Base-by-base conservation (phyloP, 2,888 invertebrate species). In the Drosophila percnosoma region DNA sequence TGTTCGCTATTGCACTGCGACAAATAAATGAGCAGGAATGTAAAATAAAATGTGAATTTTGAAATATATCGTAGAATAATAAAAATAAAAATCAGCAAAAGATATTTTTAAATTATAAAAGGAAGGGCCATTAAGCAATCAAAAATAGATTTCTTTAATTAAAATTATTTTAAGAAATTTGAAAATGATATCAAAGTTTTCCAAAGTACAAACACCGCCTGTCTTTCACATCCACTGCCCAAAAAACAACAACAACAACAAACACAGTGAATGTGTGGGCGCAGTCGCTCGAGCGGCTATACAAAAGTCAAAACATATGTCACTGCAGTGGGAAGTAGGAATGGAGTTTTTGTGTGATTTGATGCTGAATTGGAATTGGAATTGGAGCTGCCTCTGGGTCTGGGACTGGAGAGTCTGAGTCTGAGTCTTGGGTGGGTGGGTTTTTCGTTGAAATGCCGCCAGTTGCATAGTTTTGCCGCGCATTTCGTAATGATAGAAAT, bases 401-500 rank as follows among this genome's bases (percentile, higher is more conserved):
- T 51, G 29, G 5, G 27, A 18, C 27, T 49, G 29, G 31, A 55
- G 42, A 75, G 48, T 78, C 45, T 27, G n/a, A 52, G 52, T 78
- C 68, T 82, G 80, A 75, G 51, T 75, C 48, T 27, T 68, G 57
- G 65, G 33, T 83, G 83, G 81, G 73, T 83, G 74, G 79, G 53
- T 75, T 58, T 24, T 27, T 33, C 51, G 49, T 68, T 68, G 53
- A 55, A 18, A 24, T 36, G 54, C 18, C 36, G 64, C 59, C 45
- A 48, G 74, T 75, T 55, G 42, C 51, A 70, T 62, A 64, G 60
- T 80, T 83, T 65, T 68, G 48, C 53, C 53, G 64, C 59, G 73
- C 75, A 81, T 83, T 84, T 70, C 85, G 89, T 82, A 87, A 89
- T 74, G 75, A 40, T 82, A 76, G 89, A 83, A 85, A 87, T 83